phyloP scores from a whole-genome alignment of 2,888 invertebrate species.

The Chrysina gloriosa region DNA sequence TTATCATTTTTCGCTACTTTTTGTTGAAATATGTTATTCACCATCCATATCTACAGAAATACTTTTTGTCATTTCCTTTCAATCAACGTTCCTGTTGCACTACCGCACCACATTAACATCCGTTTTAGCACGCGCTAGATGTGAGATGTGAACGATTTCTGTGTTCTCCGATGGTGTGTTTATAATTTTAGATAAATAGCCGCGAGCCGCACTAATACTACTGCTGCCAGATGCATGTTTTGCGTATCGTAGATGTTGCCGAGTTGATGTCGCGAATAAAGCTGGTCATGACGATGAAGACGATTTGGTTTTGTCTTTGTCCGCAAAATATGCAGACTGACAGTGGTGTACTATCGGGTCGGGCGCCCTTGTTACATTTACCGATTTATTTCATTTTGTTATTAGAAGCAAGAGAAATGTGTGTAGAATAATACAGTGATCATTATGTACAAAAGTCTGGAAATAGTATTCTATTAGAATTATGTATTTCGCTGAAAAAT shows the following conservation, averaged over 20 bases:
- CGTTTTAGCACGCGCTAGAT: neutral
- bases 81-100: neutral
- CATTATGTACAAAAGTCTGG: too few species aligned
- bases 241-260: slow-evolving; percentile 27
- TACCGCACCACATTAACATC: neutral
- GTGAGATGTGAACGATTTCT: too few species aligned
- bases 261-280: slow-evolving; percentile 33
- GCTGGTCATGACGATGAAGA: neutral
- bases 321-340: neutral
- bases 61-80: neutral
- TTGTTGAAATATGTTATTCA: slow-evolving; percentile 19
- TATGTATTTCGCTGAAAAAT: too few species aligned
- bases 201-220: slow-evolving; percentile 12
- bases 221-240: slow-evolving; percentile 31
- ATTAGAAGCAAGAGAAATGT: neutral
- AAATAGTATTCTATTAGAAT: too few species aligned
- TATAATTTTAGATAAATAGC: slow-evolving; percentile 25
- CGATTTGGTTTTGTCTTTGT: slow-evolving; percentile 18
- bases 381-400: neutral
- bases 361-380: neutral
- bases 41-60: neutral
- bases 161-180: slow-evolving; percentile 17
- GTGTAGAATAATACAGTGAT: neutral
- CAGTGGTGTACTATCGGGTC: slow-evolving; percentile 15
- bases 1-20: slow-evolving; percentile 51